Percentiles rank a stretch among this genome's conserved stretches.
phyloP scores from a whole-genome alignment of 92 coral and sea anemone genomes.

The Siderastrea siderea region DNA sequence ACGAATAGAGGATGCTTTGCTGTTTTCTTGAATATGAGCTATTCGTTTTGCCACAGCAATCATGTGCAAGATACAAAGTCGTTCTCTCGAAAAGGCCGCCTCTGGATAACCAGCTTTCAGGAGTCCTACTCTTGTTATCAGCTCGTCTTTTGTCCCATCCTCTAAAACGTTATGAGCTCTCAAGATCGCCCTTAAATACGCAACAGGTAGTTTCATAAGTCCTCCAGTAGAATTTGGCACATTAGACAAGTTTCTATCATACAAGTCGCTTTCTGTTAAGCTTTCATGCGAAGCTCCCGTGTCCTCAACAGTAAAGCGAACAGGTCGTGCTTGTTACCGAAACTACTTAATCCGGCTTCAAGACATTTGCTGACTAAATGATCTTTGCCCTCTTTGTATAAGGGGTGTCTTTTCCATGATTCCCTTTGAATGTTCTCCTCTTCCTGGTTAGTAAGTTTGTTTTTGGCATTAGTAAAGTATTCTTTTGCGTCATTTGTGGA shows the following conservation, averaged over 20 bases:
- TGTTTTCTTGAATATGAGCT: not conserved
- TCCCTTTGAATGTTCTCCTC: constrained; percentile 41
- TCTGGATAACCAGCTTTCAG: constrained; percentile 35
- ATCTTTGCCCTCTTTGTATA: constrained; percentile 44
- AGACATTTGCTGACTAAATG: constrained; percentile 37
- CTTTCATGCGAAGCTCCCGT: not conserved
- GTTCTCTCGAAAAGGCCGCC: constrained; percentile 67
- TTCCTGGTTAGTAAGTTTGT: constrained; percentile 30
- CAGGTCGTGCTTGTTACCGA: constrained; percentile 61
- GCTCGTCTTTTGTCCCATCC: constrained; percentile 68
- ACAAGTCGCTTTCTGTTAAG: constrained; percentile 28
- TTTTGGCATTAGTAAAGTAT: constrained; percentile 8
- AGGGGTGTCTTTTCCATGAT: constrained; percentile 44
- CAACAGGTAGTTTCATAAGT: constrained; percentile 58
- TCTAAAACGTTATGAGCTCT: constrained; percentile 52
- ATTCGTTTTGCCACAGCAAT: constrained; percentile 40
- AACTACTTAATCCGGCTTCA: constrained; percentile 32
- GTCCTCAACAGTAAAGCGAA: constrained; percentile 49
- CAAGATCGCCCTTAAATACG: constrained; percentile 56
- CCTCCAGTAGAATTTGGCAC: constrained; percentile 60
- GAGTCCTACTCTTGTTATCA: constrained; percentile 46
- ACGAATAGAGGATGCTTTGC: not conserved
- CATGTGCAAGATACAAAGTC: constrained; percentile 36
- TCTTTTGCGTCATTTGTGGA: constrained; percentile 40
- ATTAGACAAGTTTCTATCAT: constrained; percentile 37